Evolutionary conservation across 2,888 invertebrate species (phyloP).

Genomic region (Crocallis elinguaria): DNA sequence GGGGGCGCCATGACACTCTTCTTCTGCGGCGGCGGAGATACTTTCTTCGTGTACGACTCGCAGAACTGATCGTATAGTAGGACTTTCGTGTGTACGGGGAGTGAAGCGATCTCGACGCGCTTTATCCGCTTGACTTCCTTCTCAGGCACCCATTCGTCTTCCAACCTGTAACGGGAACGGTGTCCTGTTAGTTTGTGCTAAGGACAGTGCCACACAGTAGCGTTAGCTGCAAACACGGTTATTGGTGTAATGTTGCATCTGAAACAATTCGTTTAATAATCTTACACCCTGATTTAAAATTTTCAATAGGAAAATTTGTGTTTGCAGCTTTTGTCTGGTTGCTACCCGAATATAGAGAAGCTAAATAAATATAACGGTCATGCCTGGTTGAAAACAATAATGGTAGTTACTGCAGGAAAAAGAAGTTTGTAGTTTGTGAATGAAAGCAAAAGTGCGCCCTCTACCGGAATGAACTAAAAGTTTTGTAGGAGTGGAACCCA

Average conservation of each 20-base stretch:
- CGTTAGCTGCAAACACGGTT: conserved; percentile 73
- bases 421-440: neutral
- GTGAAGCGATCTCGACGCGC: conserved; percentile 82
- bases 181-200: conserved; percentile 23
- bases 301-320: too few relatives aligned
- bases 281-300: neutral
- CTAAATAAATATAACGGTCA: conserved; percentile 26
- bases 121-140: conserved; percentile 87
- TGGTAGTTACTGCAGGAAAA: neutral
- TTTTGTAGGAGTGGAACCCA: conserved; percentile 63
- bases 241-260: conserved; percentile 21
- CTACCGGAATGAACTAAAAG: conserved; percentile 13
- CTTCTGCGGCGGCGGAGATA: conserved; percentile 25
- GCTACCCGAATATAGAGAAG: conserved; percentile 53
- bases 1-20: conserved; percentile 30
- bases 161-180: conserved; percentile 85
- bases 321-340: conserved; percentile 78
- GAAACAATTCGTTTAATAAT: conserved; percentile 15
- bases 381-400: conserved; percentile 23
- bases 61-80: conserved; percentile 81
- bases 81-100: conserved; percentile 80
- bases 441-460: conserved; percentile 3
- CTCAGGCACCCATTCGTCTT: conserved; percentile 94
- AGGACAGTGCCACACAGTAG: conserved; percentile 66
- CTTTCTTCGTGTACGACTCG: conserved; percentile 56